Base-by-base conservation (phyloP, 2,888 invertebrate species). In the Gymnocheta viridis region DNA sequence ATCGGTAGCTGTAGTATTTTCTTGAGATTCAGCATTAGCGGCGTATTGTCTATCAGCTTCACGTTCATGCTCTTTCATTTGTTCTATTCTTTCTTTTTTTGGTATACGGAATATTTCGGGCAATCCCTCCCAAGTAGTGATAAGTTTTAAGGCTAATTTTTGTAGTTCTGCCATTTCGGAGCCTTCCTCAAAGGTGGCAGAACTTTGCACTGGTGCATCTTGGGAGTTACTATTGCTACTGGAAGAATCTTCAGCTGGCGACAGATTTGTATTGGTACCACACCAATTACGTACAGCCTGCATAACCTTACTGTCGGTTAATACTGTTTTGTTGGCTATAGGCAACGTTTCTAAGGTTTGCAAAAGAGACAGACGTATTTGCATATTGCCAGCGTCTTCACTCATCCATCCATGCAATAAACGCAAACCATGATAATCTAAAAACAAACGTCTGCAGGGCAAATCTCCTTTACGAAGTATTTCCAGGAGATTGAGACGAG, bases 351-450 rank as follows among this genome's bases (percentile, higher is more conserved):
- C 95, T 79, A 99, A 92, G 0, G 97, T 96, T 88, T 95, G 95
- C 29, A 99, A 92, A 89, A 96, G 93, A 88, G 95, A 95, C 85
- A 94, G 93, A 92, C 96, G 96, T 91, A 91, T 87, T 81, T 89
- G 87, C 60, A 87, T 86, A 62, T 90, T 90, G n/a, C 87, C 88
- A 66, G 88, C 91, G 35, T 88, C 89, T 89, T 97, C 97, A 79
- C 95, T 94, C 94, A 98, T 98, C 96, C 99, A 99, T 32, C 97
- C 97, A 93, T 98, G 97, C 79, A 99, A 93, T 73, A 99, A 93
- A 6, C 97, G 93, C 74, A 99, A 93, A 0, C 99, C 99, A 89
- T 98, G 97, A 92, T 98, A 98, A 93, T 97, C 97, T 74, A 98
- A 94, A 93, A 99, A 98, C 84, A 98, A 93, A 17, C 97, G 93